Evolutionary conservation across 2,113 vertebrate genomes (phyloP).

Genomic region (Rhinoderma darwinii): DNA sequence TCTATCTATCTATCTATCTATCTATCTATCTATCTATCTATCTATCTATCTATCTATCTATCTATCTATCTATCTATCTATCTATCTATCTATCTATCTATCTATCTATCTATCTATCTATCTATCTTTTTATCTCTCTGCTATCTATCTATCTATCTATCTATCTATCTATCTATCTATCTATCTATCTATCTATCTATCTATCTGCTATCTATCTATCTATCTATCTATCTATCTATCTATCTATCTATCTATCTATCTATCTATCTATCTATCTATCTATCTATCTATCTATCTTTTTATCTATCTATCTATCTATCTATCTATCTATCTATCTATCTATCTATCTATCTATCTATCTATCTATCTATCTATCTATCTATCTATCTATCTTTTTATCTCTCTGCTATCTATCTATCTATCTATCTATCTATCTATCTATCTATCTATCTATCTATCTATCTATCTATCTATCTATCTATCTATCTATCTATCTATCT

Average conservation of each 20-base stretch:
- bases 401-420: too few species aligned
- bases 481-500: too few species aligned
- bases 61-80: conserved; percentile 19
- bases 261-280: conserved; percentile 20
- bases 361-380: background rate
- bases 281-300: conserved; percentile 14
- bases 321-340: conserved; percentile 9
- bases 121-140: background rate
- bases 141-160: background rate
- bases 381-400: too few species aligned
- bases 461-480: too few species aligned
- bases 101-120: background rate
- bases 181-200: conserved; percentile 22
- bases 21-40: conserved; percentile 6
- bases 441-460: too few species aligned
- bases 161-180: conserved; percentile 21
- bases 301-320: conserved; percentile 7
- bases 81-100: conserved; percentile 7
- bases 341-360: conserved; percentile 22
- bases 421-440: too few species aligned
- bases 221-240: background rate
- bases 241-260: too few species aligned
- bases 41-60: conserved; percentile 2
- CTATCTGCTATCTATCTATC: background rate
- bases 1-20: background rate